Percentiles rank a stretch among this genome's conserved stretches.
phyloP scores from a whole-genome alignment of 2,113 vertebrate species.

The Muntiacus reevesi region DNA sequence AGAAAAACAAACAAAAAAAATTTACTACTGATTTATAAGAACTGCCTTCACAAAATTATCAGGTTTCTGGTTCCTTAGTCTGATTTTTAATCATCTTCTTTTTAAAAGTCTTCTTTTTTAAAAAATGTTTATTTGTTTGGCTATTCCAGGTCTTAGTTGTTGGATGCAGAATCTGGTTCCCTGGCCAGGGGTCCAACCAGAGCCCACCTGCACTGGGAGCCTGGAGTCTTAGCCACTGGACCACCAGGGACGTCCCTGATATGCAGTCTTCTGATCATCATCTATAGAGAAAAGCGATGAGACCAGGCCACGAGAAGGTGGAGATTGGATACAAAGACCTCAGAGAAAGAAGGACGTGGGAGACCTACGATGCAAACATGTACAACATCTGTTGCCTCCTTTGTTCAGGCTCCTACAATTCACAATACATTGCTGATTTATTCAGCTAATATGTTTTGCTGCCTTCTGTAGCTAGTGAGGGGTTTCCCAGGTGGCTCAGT shows the following conservation, averaged over 20 bases:
- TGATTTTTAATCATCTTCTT: neutral
- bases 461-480: neutral
- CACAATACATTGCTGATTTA: neutral
- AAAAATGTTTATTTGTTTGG: neutral
- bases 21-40: neutral
- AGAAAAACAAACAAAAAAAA: neutral
- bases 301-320: fast-evolving
- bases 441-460: neutral
- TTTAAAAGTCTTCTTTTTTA: neutral
- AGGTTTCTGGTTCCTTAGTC: neutral
- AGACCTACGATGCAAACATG: fast-evolving
- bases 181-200: neutral
- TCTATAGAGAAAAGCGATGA: neutral
- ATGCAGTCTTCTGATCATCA: neutral
- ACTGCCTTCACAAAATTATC: neutral
- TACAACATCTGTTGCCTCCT: too few species aligned
- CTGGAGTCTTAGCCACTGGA: neutral
- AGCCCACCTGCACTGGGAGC: neutral
- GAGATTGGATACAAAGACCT: neutral
- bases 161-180: neutral
- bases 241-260: fast-evolving
- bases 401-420: neutral
- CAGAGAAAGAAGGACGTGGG: neutral
- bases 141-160: neutral
- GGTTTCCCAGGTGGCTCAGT: neutral